phyloP scores from a whole-genome alignment of 2,797 vertebrate species.

The Protosalanx chinensis region DNA sequence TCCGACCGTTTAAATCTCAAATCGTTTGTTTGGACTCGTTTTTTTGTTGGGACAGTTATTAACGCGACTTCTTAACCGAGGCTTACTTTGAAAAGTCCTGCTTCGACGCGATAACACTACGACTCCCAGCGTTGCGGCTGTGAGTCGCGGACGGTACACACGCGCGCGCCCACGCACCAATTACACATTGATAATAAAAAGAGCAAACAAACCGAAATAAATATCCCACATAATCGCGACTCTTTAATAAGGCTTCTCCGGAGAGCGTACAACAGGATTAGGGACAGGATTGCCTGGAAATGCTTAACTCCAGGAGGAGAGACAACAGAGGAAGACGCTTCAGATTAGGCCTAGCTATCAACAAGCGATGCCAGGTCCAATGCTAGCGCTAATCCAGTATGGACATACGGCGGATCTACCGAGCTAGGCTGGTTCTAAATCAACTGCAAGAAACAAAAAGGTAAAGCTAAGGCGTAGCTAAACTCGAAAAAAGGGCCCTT shows the following conservation, averaged over 20 bases:
- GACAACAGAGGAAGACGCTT: slow-evolving; percentile 45
- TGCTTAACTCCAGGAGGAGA: slow-evolving; percentile 69
- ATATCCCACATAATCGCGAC: slow-evolving; percentile 66
- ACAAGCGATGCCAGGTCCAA: slow-evolving; percentile 30
- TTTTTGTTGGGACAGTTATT: slow-evolving; percentile 70
- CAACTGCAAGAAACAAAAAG: slow-evolving; percentile 65
- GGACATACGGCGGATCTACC: slow-evolving; percentile 48
- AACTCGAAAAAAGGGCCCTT: slow-evolving; percentile 69
- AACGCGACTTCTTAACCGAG: slow-evolving; percentile 68
- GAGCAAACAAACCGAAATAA: slow-evolving; percentile 71
- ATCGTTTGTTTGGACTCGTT: slow-evolving; percentile 63
- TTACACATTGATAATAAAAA: slow-evolving; percentile 73
- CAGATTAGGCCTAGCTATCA: slow-evolving; percentile 37
- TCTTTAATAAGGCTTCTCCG: slow-evolving; percentile 60
- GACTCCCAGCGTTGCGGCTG: slow-evolving; percentile 18
- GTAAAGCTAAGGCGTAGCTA: slow-evolving; percentile 70
- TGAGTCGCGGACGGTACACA: slow-evolving; percentile 52
- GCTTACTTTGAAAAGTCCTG: slow-evolving; percentile 67
- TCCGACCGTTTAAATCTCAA: slow-evolving; percentile 58
- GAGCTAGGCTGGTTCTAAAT: slow-evolving; percentile 67
- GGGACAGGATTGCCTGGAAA: slow-evolving; percentile 60
- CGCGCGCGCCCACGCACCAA: slow-evolving; percentile 54
- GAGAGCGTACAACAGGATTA: slow-evolving; percentile 67
- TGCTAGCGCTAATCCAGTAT: slow-evolving; percentile 72
- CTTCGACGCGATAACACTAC: slow-evolving; percentile 58